A percentile compares a stretch with the other conserved stretches of the same genome.
Evolutionary conservation across 2,797 vertebrate genomes (phyloP).

Genomic region (Gymnothorax reevesii): DNA sequence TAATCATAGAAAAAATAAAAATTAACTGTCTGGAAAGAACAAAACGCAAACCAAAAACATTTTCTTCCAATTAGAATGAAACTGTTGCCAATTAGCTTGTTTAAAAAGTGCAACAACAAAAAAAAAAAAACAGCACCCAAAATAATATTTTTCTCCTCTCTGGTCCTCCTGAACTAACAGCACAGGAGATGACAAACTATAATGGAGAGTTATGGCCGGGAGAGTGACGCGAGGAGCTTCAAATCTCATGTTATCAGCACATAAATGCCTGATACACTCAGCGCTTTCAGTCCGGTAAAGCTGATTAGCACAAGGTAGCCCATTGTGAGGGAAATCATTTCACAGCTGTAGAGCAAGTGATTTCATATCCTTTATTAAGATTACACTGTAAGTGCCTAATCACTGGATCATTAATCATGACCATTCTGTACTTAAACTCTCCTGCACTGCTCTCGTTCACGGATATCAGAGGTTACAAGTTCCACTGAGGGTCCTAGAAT

Average conservation of each 20-base stretch:
- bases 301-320: constrained; percentile 73
- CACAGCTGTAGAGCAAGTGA: constrained; percentile 71
- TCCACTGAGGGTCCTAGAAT: constrained; percentile 34
- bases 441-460: constrained; percentile 52
- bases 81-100: not conserved
- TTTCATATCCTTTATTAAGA: constrained; percentile 75
- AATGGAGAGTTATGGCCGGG: not conserved
- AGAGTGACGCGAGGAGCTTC: constrained; percentile 43
- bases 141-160: not conserved
- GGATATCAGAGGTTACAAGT: constrained; percentile 50
- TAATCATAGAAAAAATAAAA: not conserved
- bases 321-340: constrained; percentile 74
- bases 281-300: constrained; percentile 66
- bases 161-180: not conserved
- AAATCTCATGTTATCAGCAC: constrained; percentile 58
- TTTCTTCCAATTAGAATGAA: not conserved
- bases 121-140: too few relatives aligned
- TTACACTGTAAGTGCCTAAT: constrained; percentile 75
- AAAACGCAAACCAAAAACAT: not conserved
- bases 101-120: not conserved
- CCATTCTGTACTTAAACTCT: constrained; percentile 65
- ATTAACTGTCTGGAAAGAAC: not conserved
- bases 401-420: constrained; percentile 75
- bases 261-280: constrained; percentile 69
- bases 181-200: not conserved